Conservation (phyloP, 2,797 vertebrate genomes). For the Huso huso region DNA sequence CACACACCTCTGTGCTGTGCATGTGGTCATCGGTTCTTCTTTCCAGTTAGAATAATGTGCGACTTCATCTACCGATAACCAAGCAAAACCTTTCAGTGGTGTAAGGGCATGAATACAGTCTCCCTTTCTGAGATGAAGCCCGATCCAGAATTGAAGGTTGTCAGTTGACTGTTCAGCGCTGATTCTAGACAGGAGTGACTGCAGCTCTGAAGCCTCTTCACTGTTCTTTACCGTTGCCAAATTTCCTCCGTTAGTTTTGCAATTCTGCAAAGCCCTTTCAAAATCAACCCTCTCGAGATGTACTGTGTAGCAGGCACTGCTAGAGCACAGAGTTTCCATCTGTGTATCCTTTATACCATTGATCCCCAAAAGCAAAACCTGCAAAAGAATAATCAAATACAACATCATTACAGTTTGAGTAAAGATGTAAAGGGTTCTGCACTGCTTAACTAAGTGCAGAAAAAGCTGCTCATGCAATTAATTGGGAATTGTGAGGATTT, state of each 20-base stretch:
- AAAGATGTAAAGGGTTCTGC: slow-evolving; percentile 19
- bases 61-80: slow-evolving; percentile 36
- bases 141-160: slow-evolving; percentile 46
- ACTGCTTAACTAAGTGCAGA: slow-evolving; percentile 17
- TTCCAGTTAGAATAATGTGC: slow-evolving; percentile 56
- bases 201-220: slow-evolving; percentile 28
- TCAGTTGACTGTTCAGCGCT: slow-evolving; percentile 18
- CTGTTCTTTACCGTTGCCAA: slow-evolving; percentile 45
- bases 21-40: slow-evolving; percentile 44
- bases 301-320: slow-evolving; percentile 47
- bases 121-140: slow-evolving; percentile 37
- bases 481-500: slow-evolving; percentile 18
- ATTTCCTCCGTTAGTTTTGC: slow-evolving; percentile 48
- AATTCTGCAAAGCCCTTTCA: slow-evolving; percentile 30
- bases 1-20: slow-evolving; percentile 49
- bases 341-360: slow-evolving; percentile 23
- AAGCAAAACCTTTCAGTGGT: slow-evolving; percentile 50
- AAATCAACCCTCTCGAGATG: slow-evolving; percentile 34
- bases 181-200: slow-evolving; percentile 17
- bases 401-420: slow-evolving; percentile 31
- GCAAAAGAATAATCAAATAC: slow-evolving; percentile 37
- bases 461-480: slow-evolving; percentile 23
- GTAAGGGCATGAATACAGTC: slow-evolving; percentile 28
- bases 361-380: slow-evolving; percentile 22
- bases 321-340: slow-evolving; percentile 35